These are phyloP conservation scores for Philaethria dido DNA, from an alignment of 2,888 invertebrate species.

Conservation along the genomic window DNA sequence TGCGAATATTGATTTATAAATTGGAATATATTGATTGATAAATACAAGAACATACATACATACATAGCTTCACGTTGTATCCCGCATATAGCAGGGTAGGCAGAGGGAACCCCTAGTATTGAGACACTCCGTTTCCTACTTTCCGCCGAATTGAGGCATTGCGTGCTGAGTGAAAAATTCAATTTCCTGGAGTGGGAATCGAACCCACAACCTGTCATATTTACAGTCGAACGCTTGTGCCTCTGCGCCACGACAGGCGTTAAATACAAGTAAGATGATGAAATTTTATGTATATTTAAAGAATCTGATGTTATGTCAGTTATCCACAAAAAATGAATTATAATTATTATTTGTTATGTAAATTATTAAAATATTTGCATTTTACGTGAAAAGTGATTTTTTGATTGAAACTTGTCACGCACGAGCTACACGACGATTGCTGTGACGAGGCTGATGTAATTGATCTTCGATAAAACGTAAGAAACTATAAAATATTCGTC, in stretches of 20 bases:
- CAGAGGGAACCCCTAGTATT: too few relatives aligned
- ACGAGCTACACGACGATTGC: slow-evolving; percentile 15
- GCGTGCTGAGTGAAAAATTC: too few relatives aligned
- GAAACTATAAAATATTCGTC: slow-evolving; percentile 25
- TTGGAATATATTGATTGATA: not conserved
- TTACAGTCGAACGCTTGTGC: too few relatives aligned
- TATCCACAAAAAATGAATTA: not conserved
- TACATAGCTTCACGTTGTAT: too few relatives aligned
- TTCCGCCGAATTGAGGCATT: too few relatives aligned
- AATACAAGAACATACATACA: too few relatives aligned
- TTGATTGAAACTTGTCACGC: not conserved
- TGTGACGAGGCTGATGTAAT: slow-evolving; percentile 19
- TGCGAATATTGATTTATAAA: not conserved
- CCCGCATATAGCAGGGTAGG: too few relatives aligned
- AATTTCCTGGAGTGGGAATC: too few relatives aligned
- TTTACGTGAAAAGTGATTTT: not conserved
- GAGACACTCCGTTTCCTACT: too few relatives aligned
- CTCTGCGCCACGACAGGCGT: too few relatives aligned
- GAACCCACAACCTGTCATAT: too few relatives aligned
- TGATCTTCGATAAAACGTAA: slow-evolving; percentile 22
- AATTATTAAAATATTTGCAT: slow-evolving; percentile 9
- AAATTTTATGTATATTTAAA: not conserved
- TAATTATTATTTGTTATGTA: not conserved
- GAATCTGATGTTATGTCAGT: not conserved
- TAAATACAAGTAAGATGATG: not conserved